Percentiles rank a stretch among this genome's conserved stretches.
These are phyloP conservation scores for Dunckerocampus dactyliophorus DNA, from an alignment of 2,113 vertebrate genomes.

Conservation along the genomic window DNA sequence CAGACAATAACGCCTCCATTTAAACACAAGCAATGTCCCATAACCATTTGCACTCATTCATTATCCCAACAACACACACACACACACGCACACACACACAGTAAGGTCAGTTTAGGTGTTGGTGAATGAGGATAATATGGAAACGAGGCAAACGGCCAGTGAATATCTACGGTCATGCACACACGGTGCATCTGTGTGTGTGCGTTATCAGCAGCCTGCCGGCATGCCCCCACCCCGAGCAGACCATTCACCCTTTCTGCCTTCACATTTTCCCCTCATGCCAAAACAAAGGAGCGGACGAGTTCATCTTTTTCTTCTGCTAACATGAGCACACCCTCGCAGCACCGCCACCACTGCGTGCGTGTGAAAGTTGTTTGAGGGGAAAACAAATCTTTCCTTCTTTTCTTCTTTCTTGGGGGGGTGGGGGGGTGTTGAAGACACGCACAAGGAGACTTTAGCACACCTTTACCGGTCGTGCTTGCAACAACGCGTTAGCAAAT, in stretches of 20 bases:
- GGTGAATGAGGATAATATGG: slow-evolving; percentile 21
- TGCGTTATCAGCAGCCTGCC: slow-evolving; percentile 20
- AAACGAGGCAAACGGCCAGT: slow-evolving; percentile 20
- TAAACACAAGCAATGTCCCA: background rate
- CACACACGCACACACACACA: slow-evolving; percentile 1
- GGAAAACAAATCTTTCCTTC: slow-evolving; percentile 15
- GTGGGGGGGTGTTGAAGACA: too few relatives aligned
- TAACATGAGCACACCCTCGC: slow-evolving; percentile 4
- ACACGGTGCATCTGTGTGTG: background rate
- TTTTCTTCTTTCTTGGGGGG: background rate
- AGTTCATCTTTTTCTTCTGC: background rate
- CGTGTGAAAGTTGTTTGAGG: slow-evolving; percentile 25
- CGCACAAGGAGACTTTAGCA: too few relatives aligned
- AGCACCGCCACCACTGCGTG: background rate
- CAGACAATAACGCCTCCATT: background rate
- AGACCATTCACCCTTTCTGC: slow-evolving; percentile 20
- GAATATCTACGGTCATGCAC: slow-evolving; percentile 8
- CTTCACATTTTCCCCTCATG: slow-evolving; percentile 13
- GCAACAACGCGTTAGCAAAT: too few relatives aligned
- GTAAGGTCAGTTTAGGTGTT: slow-evolving; percentile 8
- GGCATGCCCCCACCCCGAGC: slow-evolving; percentile 20
- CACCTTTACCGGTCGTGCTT: too few relatives aligned
- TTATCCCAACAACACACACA: background rate
- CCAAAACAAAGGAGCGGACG: background rate
- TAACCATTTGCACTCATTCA: background rate